Percentiles rank a stretch among this genome's conserved stretches.
phyloP scores from a whole-genome alignment of 2,797 vertebrate species.

The Anguilla obscura region DNA sequence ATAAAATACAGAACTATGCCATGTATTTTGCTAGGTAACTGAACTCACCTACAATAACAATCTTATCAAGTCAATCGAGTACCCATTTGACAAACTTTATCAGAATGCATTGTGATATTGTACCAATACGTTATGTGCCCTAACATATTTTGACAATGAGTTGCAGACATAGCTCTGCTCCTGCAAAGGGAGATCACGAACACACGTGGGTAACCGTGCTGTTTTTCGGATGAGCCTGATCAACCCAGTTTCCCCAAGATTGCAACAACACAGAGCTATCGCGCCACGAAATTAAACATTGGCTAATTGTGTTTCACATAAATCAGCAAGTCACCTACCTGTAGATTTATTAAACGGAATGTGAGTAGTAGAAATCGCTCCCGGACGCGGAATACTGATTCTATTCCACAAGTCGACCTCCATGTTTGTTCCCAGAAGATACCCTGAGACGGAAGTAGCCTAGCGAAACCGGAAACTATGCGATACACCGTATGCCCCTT shows the following conservation, averaged over 20 bases:
- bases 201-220: slow-evolving; percentile 42
- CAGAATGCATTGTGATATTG: not conserved
- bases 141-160: not conserved
- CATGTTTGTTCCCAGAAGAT: not conserved
- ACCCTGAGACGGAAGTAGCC: not conserved
- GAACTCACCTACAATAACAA: too few relatives aligned
- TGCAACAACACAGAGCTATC: not conserved
- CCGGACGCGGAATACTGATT: slow-evolving; percentile 59
- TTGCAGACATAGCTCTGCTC: not conserved
- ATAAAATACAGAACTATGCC: too few relatives aligned
- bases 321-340: slow-evolving; percentile 50
- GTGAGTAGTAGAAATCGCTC: slow-evolving; percentile 57
- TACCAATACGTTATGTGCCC: not conserved
- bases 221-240: not conserved
- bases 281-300: fast-evolving
- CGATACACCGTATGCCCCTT: not conserved
- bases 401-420: slow-evolving; percentile 67
- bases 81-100: too few relatives aligned
- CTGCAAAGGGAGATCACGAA: not conserved
- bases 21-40: too few relatives aligned
- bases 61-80: too few relatives aligned
- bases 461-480: not conserved
- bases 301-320: not conserved
- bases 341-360: slow-evolving; percentile 48
- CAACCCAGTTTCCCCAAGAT: not conserved